Base-by-base conservation (phyloP, 64 coral and sea anemone genomes). In the Porites lutea region DNA sequence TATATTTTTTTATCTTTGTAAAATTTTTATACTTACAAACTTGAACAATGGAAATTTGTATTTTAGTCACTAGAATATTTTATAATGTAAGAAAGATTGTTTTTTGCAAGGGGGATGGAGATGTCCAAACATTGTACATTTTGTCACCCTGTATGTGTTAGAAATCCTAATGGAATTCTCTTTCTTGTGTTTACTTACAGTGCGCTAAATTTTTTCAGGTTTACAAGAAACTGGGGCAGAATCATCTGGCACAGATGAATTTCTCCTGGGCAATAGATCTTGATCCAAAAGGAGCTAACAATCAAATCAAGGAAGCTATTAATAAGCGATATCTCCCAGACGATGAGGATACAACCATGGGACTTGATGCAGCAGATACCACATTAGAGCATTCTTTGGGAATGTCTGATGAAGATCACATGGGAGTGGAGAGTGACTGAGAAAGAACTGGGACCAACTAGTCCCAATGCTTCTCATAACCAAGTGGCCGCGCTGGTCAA, bases 301-400 rank as follows among this genome's bases (percentile, higher is more conserved):
- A 99, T 66, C 97, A 99, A 79, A 99, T 99, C 71, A 99, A 99
- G 80, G 97, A 99, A 74, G 97, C 97, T 52, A 93, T 99, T 52
- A 95, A 99, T 72, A 99, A 96, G 20, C 88, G 97, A 73, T 99
- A 99, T 90, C 91, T 99, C 54, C 94, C 97, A 46, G 97, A 99
- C 83, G 97, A 99, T 50, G 97, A 96, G 27, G 97, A 99, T 48
- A 97, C 83, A 13, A 91, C 95, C 53, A 77, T 93, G 67, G 91
- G 88, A 5, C 54, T 97, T 48, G 88, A 71, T 13, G 48, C 60
- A 18, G 54, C 72, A 79, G 91, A 91, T 43, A 82, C 81, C 47
- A 65, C 92, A 4, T 94, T 97, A 92, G 95, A 97, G 22, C 95
- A 97, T 61, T 97, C 95, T 13, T 53, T 69, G 65, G 51, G 70